Evolutionary conservation across 2,888 invertebrate species (phyloP).

Genomic region (Lasius platythorax): DNA sequence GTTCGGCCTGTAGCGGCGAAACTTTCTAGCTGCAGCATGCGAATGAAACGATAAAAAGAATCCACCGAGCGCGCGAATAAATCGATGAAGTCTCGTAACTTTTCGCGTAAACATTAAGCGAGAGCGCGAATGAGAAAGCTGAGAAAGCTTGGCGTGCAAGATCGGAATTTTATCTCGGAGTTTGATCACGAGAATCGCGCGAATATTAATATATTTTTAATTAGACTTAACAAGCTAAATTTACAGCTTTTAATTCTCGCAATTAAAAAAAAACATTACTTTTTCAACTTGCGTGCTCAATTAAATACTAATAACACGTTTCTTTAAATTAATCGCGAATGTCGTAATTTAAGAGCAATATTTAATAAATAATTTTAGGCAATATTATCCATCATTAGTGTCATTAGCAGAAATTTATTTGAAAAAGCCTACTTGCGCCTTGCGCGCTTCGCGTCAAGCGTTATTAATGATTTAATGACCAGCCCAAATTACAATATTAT

Average conservation of each 20-base stretch:
- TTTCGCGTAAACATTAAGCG: slow-evolving; percentile 41
- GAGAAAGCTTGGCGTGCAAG: slow-evolving; percentile 16
- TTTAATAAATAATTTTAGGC: background rate
- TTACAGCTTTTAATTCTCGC: background rate
- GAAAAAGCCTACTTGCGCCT: background rate
- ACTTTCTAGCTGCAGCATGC: slow-evolving; percentile 39
- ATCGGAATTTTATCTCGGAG: background rate
- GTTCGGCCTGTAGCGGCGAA: slow-evolving; percentile 17
- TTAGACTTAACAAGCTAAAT: background rate
- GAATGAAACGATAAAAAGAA: slow-evolving; percentile 36
- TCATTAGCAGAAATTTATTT: background rate
- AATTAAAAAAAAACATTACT: background rate
- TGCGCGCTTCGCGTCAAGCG: background rate
- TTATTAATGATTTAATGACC: background rate
- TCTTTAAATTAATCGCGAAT: background rate
- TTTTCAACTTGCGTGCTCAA: background rate
- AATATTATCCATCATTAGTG: background rate
- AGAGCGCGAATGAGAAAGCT: slow-evolving; percentile 19
- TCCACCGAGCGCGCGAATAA: slow-evolving; percentile 18
- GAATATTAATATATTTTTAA: background rate
- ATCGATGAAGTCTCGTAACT: slow-evolving; percentile 37
- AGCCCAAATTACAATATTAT: background rate
- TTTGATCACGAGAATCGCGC: background rate
- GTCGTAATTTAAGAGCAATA: background rate
- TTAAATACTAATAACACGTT: background rate